phyloP scores from a whole-genome alignment of 2,113 vertebrate genomes.

The Bucco capensis region DNA sequence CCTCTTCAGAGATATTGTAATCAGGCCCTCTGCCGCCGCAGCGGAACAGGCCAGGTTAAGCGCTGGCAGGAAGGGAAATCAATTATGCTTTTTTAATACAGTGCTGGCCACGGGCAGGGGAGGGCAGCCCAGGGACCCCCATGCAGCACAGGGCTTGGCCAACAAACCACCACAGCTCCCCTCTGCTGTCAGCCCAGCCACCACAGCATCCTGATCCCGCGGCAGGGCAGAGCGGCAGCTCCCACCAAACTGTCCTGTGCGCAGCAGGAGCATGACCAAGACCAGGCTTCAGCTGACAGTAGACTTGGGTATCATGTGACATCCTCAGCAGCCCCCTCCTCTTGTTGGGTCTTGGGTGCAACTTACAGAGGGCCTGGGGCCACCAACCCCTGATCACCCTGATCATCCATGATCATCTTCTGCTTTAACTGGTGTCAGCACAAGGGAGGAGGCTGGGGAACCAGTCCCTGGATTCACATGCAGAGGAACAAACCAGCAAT shows the following conservation, averaged over 20 bases:
- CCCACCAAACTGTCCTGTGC: not conserved
- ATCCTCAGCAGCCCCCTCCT: accelerated
- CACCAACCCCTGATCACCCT: no score
- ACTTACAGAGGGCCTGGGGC: not conserved
- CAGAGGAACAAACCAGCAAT: not conserved
- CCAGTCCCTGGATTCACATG: accelerated
- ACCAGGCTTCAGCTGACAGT: not conserved
- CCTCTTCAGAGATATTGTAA: constrained; percentile 72
- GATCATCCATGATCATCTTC: not conserved
- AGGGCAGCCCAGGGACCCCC: not conserved
- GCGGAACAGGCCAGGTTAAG: constrained; percentile 20
- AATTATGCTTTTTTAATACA: not conserved
- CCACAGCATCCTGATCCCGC: not conserved
- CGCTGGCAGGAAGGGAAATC: constrained; percentile 41
- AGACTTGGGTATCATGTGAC: accelerated
- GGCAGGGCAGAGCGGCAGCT: not conserved
- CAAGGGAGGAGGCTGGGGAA: no score
- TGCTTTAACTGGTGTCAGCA: not conserved
- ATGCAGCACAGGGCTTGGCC: not conserved
- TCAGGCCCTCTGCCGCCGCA: constrained; percentile 2
- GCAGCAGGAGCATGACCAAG: no score
- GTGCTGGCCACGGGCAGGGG: not conserved
- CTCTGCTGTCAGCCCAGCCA: not conserved
- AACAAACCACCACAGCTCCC: not conserved
- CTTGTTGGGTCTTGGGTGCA: accelerated